phyloP scores from a whole-genome alignment of 2,113 vertebrate genomes.

The Siniperca knerii region DNA sequence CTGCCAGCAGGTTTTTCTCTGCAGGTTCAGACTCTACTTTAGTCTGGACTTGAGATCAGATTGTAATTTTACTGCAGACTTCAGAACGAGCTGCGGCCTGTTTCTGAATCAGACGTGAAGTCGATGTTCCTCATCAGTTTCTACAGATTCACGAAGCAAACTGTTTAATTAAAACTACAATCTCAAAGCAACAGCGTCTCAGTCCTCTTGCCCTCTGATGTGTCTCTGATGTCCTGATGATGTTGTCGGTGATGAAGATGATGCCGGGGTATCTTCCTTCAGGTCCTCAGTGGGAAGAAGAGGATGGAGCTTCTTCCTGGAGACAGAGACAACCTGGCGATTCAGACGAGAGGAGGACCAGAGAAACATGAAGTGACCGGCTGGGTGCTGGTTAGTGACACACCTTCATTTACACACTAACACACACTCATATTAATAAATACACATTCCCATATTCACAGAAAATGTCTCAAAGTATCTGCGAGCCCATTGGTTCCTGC shows the following conservation, averaged over 20 bases:
- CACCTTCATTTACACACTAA: not conserved
- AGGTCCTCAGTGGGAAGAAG: conserved; percentile 75
- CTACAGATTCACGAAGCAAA: not conserved
- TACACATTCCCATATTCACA: too few relatives aligned
- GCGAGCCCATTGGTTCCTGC: too few relatives aligned
- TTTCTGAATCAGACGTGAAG: not conserved
- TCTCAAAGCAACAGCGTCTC: too few relatives aligned
- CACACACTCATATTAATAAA: too few relatives aligned
- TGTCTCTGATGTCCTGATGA: not conserved
- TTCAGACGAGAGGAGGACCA: conserved; percentile 94
- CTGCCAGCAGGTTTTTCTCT: not conserved
- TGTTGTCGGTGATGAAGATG: not conserved
- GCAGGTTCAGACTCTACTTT: conserved; percentile 14
- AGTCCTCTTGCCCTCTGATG: too few relatives aligned
- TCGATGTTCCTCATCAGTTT: not conserved
- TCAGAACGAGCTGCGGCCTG: conserved; percentile 13
- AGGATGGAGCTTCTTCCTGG: conserved; percentile 91
- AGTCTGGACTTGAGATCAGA: not conserved
- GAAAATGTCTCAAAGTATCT: too few relatives aligned
- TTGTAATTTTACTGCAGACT: not conserved
- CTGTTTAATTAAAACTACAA: too few relatives aligned
- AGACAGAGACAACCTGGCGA: conserved; percentile 92
- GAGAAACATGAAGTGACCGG: conserved; percentile 97
- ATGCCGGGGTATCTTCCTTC: not conserved
- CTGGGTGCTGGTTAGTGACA: conserved; percentile 90